phyloP scores from a whole-genome alignment of 2,113 vertebrate genomes.

The Petrocephalus zakoni region DNA sequence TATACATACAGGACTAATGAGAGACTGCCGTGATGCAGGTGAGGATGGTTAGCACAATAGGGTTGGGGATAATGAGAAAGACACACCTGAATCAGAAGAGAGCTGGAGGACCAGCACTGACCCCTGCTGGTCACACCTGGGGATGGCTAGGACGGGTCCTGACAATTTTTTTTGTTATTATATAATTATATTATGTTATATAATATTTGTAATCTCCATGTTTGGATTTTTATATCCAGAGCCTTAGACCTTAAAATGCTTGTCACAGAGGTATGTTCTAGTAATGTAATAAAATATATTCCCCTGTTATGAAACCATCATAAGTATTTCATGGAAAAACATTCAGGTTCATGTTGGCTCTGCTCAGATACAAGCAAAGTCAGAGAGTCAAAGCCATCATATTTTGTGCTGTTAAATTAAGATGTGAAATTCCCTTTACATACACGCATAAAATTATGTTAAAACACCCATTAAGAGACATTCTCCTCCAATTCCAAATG shows the following conservation, averaged over 20 bases:
- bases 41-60: no score
- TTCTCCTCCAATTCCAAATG: neutral
- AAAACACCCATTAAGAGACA: neutral
- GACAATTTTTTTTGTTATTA: neutral
- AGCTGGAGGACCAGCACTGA: no score
- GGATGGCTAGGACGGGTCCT: no score
- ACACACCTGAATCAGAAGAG: no score
- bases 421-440: neutral
- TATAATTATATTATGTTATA: neutral
- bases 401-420: neutral
- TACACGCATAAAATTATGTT: neutral
- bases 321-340: neutral
- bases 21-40: no score
- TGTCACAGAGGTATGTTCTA: neutral
- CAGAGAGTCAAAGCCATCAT: neutral
- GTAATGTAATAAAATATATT: neutral
- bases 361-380: neutral
- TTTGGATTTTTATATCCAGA: neutral
- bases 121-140: no score
- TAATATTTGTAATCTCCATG: neutral
- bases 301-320: neutral
- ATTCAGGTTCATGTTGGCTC: neutral
- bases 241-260: neutral
- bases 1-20: no score
- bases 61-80: no score